Base-by-base conservation (phyloP, 2,888 invertebrate species). In the Hirtodrosophila trivittata region DNA sequence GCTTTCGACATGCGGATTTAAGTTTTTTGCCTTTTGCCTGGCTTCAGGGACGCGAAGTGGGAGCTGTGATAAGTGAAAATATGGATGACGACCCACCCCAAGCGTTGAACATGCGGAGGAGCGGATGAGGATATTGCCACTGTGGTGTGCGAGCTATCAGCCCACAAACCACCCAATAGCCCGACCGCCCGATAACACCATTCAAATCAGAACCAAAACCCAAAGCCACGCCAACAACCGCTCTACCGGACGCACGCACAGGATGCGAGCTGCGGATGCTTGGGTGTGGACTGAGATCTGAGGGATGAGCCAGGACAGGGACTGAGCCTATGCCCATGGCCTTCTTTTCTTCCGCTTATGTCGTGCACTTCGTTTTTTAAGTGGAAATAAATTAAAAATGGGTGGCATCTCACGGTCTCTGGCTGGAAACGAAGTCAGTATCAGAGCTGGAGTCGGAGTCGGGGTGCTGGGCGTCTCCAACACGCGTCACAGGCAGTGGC, bases 1-100 rank as follows among this genome's bases (percentile, higher is more conserved):
- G 88, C 89, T 89, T 90, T 90, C 89, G 91, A 90, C 88, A 90
- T 90, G 90, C 89, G 86, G 90, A 90, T 89, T 90, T 89, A 89
- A 89, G 89, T 88, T 87, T 76, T 62, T 87, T 86, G 86, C 43
- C 45, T 76, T 62, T 87, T 86, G 86, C 43, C 45, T 7, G 57
- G 80, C 84, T 77, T 78, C 8, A 26, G 49, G 30, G 43, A 32
- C 55, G 32, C 38, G 35, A 18, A 50, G 41, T 47, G 65, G 50
- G 46, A 41, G 65, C 62, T 59, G 63, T 81, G 85, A 86, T 82
- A 82, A 86, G 75, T 82, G 82, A 85, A 84, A 84, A 73, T 84
- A 68, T 75, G 68, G 68, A 64, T 43, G 43, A 68, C 58, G 18
- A 57, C 55, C 66, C 73, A 59, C 52, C 68, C 54, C 35, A 10